phyloP scores from a whole-genome alignment of 2,888 invertebrate species.

The Ichneumoninae sp. region DNA sequence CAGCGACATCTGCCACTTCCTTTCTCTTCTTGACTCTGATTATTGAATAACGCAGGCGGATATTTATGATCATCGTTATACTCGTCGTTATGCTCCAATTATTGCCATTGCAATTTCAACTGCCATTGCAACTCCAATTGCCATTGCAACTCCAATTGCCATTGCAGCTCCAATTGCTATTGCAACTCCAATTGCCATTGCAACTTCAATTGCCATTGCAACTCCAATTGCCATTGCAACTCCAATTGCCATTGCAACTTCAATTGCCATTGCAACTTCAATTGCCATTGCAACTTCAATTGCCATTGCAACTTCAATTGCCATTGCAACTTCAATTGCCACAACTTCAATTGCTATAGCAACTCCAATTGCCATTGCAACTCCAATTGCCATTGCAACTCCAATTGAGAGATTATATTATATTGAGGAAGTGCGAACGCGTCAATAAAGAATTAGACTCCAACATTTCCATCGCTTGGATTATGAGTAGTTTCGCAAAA shows the following conservation, averaged over 20 bases:
- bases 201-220: too few species aligned
- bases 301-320: too few species aligned
- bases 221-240: not conserved
- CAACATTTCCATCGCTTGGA: not conserved
- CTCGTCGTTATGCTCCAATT: not conserved
- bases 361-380: too few species aligned
- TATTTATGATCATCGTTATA: not conserved
- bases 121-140: too few species aligned
- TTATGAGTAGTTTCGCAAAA: not conserved
- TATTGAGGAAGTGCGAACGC: not conserved
- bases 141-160: too few species aligned
- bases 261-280: too few species aligned
- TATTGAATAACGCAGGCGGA: conserved; percentile 9
- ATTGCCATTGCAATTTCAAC: not conserved
- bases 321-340: too few species aligned
- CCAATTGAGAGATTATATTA: not conserved
- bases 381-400: not conserved
- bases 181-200: too few species aligned
- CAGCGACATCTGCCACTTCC: conserved; percentile 24
- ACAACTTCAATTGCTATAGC: too few species aligned
- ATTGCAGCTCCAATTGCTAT: too few species aligned
- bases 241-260: too few species aligned
- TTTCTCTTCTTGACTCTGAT: not conserved
- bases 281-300: too few species aligned
- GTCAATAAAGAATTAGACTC: not conserved